A percentile compares a stretch with the other conserved stretches of the same genome.
Conservation (phyloP, 2,113 vertebrate genomes). For the Anguilla rostrata region DNA sequence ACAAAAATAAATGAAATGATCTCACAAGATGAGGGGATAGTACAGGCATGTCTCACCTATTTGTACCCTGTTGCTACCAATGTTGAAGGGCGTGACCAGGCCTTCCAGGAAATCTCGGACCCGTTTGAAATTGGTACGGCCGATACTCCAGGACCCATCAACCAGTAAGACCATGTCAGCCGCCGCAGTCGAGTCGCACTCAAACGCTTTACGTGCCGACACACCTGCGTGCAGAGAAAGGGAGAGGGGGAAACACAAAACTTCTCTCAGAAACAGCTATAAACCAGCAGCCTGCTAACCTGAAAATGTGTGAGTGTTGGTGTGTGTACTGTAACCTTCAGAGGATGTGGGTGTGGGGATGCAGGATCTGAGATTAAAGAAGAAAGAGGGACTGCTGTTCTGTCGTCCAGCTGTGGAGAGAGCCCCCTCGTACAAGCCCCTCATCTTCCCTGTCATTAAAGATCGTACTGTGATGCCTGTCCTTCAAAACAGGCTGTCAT, state of each 20-base stretch:
- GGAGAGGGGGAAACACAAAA: background rate
- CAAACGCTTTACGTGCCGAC: constrained; percentile 65
- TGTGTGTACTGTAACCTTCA: constrained; percentile 15
- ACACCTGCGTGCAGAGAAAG: constrained; percentile 36
- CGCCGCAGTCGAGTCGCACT: constrained; percentile 65
- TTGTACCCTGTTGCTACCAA: constrained; percentile 78
- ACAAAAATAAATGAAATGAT: background rate
- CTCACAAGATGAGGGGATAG: too few species aligned
- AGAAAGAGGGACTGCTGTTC: constrained; percentile 15
- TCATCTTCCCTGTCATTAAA: background rate
- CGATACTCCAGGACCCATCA: constrained; percentile 94
- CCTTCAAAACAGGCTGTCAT: background rate
- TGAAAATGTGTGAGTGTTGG: constrained; percentile 10
- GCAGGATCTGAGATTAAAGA: background rate
- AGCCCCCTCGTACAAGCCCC: background rate
- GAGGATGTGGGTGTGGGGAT: constrained; percentile 17
- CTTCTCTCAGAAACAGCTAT: background rate
- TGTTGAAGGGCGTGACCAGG: constrained; percentile 79
- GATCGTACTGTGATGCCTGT: background rate
- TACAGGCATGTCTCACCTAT: constrained; percentile 71
- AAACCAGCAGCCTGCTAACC: background rate
- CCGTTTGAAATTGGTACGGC: constrained; percentile 85
- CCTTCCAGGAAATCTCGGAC: constrained; percentile 85
- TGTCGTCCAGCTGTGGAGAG: constrained; percentile 27
- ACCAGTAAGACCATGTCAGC: constrained; percentile 82